Base-by-base conservation (phyloP, 2,113 vertebrate species). In the Lampris incognitus region DNA sequence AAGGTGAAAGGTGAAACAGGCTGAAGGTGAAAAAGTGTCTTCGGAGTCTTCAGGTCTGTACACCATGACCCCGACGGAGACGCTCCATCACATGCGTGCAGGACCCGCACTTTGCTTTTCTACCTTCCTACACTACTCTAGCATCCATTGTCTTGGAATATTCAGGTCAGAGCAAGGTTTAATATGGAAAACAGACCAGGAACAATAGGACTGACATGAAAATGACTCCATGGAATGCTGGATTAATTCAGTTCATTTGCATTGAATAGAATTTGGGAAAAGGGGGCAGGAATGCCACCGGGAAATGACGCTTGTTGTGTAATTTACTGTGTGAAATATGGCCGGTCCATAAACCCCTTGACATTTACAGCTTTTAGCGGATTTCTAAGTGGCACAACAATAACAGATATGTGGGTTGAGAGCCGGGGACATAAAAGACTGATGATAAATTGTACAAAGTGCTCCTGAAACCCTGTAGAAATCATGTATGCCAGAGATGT, bases 271-370 rank as follows among this genome's bases (percentile, higher is more conserved):
- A 59, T 54, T n/a, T 10, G 9, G 24, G 51, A 69, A 88, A 87
- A 38, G 70, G 72, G 70, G 85, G 56, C 80, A 81, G 40, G 67
- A 72, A 88, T 88, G 79, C 78, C 86, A 78, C 3, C 56, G 80
- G 76, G 80, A 81, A 50, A 73, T 76, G 11, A 8, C 72, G 74
- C 74, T 87, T 90, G 81, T 88, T 75, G 82, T 86, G 78, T 36
- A 73, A 87, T 87, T 82, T 62, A 61, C 62, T 81, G 10, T 0
- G 50, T 78, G 77, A 69, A 64, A 71, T 61, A 70, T 79, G 86
- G 77, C 51, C 79, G 77, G 77, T 64, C 66, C 58, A 69, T 36
- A 74, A 57, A 72, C 11, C 61, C 13, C 40, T 6, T 41, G 0
- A 4, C 74, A 66, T 76, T 37, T 70, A 60, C 48, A 24, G 61